Evolutionary conservation across 1,140 invertebrate species (phyloP).

Genomic region (Dreissena rostriformis): DNA sequence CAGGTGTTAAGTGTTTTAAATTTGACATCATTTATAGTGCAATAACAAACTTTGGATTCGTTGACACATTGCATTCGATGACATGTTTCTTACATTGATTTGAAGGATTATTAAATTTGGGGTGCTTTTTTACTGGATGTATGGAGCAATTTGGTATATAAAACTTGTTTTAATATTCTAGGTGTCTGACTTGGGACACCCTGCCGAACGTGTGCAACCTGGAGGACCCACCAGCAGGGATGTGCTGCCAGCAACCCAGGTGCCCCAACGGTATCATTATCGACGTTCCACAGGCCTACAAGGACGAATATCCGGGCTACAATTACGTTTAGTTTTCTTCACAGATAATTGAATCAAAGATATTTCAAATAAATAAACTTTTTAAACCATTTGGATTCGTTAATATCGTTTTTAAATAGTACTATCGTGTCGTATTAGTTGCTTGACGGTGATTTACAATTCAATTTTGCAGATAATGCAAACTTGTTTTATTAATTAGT

Average conservation of each 20-base stretch:
- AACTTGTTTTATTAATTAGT: too few relatives aligned
- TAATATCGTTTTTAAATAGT: neutral
- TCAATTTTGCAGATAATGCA: neutral
- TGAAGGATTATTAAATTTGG: too few relatives aligned
- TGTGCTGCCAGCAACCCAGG: constrained; percentile 37
- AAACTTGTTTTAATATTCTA: neutral
- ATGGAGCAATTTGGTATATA: neutral
- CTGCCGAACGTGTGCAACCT: neutral
- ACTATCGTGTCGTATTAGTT: too few relatives aligned
- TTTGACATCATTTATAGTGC: too few relatives aligned
- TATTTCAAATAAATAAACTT: neutral
- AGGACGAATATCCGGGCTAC: constrained; percentile 42
- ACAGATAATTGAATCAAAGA: neutral
- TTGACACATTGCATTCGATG: neutral
- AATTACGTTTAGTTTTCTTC: neutral
- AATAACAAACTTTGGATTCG: neutral
- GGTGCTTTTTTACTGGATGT: too few relatives aligned
- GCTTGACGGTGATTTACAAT: too few relatives aligned
- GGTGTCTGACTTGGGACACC: neutral
- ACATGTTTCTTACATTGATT: neutral
- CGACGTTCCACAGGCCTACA: constrained; percentile 31
- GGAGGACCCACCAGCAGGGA: constrained; percentile 11
- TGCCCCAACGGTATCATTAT: constrained; percentile 25
- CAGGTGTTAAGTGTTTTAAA: too few relatives aligned
- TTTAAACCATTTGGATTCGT: neutral